phyloP scores from a whole-genome alignment of 2,888 invertebrate genomes.

The Polymixis lichenea region DNA sequence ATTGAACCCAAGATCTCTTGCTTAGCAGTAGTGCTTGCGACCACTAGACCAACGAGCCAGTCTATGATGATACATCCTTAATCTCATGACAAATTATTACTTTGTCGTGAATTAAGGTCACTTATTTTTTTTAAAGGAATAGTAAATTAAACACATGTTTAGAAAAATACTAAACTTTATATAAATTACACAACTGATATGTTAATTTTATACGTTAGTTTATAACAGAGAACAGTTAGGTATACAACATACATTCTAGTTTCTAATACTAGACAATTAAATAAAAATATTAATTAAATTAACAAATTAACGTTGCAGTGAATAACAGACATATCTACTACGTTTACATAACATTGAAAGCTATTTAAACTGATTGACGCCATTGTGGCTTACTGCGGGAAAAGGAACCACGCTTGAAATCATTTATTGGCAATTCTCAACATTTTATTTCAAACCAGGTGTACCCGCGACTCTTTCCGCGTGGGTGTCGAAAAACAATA shows the following conservation, averaged over 20 bases:
- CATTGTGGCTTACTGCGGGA: too few species aligned
- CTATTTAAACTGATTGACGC: background rate
- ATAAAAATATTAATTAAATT: background rate
- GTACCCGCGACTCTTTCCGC: background rate
- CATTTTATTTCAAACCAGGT: slow-evolving; percentile 6
- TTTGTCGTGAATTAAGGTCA: background rate
- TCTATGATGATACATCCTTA: background rate
- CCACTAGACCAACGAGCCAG: too few species aligned
- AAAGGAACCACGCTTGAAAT: background rate
- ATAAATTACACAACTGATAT: slow-evolving; percentile 74
- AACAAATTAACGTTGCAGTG: too few species aligned
- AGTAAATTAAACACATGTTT: slow-evolving; percentile 63
- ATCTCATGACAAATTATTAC: background rate
- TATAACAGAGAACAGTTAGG: slow-evolving; percentile 54
- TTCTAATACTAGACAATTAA: slow-evolving; percentile 4
- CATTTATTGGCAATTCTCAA: background rate
- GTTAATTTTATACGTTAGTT: slow-evolving; percentile 66
- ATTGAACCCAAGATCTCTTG: too few species aligned
- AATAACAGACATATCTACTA: too few species aligned
- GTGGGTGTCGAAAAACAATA: background rate
- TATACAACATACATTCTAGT: slow-evolving; percentile 21
- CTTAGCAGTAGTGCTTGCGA: too few species aligned
- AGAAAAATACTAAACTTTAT: slow-evolving; percentile 80
- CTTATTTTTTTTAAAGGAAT: background rate
- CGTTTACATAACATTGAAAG: too few species aligned